Evolutionary conservation across 1,140 invertebrate genomes (phyloP).

Genomic region (Drosophila pseudoananassae): DNA sequence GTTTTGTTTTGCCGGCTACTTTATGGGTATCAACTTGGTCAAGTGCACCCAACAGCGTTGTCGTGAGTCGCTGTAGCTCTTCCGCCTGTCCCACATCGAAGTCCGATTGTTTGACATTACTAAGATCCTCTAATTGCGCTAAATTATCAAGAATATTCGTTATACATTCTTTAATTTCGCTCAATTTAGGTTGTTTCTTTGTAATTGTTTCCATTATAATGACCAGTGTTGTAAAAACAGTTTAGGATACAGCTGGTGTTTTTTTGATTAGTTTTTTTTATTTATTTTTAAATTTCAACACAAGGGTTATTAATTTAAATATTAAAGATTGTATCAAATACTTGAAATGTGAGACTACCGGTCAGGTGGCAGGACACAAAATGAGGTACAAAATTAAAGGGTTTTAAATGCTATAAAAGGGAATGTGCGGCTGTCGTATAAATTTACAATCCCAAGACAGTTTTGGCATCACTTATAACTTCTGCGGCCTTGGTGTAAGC

Average conservation of each 20-base stretch:
- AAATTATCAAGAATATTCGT: slow-evolving; percentile 34
- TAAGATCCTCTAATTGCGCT: slow-evolving; percentile 12
- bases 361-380: slow-evolving; percentile 2
- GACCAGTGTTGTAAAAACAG: slow-evolving; percentile 52
- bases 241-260: slow-evolving; percentile 2
- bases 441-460: slow-evolving; percentile 84
- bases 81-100: slow-evolving; percentile 4
- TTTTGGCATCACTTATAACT: slow-evolving; percentile 89
- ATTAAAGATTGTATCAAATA: background rate
- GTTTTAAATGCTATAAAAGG: slow-evolving; percentile 7
- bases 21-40: slow-evolving; percentile 11
- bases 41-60: slow-evolving; percentile 26
- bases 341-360: background rate
- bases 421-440: background rate
- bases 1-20: slow-evolving; percentile 16
- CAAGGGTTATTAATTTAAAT: background rate
- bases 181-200: slow-evolving; percentile 29
- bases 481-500: slow-evolving; percentile 89
- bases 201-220: slow-evolving; percentile 50
- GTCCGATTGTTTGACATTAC: background rate
- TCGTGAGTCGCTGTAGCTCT: slow-evolving; percentile 25
- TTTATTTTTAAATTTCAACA: slow-evolving; percentile 13
- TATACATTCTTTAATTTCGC: slow-evolving; percentile 53
- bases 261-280: slow-evolving; percentile 5
- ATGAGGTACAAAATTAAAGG: slow-evolving; percentile 3